Percentiles rank a stretch among this genome's conserved stretches.
Conservation (phyloP, 2,797 vertebrate species). For the Mus caroli region DNA sequence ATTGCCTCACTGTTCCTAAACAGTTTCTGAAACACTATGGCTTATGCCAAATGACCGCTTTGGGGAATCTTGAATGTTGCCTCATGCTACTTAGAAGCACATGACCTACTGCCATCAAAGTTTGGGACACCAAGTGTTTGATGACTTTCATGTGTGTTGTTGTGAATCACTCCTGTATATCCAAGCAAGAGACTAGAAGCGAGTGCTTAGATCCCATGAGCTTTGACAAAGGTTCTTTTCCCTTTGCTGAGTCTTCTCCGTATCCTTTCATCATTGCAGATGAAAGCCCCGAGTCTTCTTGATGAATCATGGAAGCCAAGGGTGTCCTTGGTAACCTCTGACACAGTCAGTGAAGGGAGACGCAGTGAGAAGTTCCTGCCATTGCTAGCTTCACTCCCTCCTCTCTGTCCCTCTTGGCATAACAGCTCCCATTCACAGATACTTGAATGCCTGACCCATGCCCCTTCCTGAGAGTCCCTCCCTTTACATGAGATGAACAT, state of each 20-base stretch:
- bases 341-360: not conserved
- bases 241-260: conserved; percentile 28
- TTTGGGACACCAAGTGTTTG: not conserved
- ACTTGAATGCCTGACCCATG: conserved; percentile 22
- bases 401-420: not conserved
- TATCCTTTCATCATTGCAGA: not conserved
- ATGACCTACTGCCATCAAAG: not conserved
- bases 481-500: not conserved
- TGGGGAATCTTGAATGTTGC: not conserved
- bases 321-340: not conserved
- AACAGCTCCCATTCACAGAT: not conserved
- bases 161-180: not conserved
- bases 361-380: not conserved
- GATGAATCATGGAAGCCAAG: not conserved
- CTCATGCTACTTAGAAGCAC: not conserved
- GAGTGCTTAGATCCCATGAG: not conserved
- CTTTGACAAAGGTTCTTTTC: not conserved
- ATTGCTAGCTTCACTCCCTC: not conserved
- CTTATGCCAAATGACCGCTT: conserved; percentile 11
- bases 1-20: not conserved
- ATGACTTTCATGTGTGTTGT: not conserved
- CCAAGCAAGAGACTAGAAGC: not conserved
- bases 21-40: not conserved
- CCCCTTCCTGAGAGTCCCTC: conserved; percentile 29
- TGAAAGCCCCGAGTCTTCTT: conserved; percentile 2